Evolutionary conservation across 2,113 vertebrate species (phyloP).

Genomic region (Carassius auratus): DNA sequence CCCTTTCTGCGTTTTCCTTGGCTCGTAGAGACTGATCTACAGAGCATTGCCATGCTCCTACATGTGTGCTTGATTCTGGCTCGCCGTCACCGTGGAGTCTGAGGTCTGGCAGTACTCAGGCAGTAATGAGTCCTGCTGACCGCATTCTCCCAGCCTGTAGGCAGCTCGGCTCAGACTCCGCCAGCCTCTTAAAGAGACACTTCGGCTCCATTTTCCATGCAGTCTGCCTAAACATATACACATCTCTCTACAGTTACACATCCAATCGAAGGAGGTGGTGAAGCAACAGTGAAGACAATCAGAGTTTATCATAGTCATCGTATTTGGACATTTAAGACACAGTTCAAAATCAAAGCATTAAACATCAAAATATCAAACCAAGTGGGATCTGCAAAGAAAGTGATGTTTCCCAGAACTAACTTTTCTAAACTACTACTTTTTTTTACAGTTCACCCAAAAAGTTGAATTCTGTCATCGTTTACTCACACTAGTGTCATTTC

Average conservation of each 20-base stretch:
- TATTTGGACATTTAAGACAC: background rate
- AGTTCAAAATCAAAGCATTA: background rate
- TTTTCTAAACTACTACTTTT: no score
- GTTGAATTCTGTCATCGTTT: no score
- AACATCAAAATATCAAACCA: background rate
- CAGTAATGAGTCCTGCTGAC: constrained; percentile 61
- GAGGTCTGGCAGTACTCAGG: constrained; percentile 66
- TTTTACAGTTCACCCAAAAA: no score
- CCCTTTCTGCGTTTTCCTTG: constrained; percentile 30
- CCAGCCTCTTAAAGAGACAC: constrained; percentile 55
- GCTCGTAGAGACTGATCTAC: constrained; percentile 29
- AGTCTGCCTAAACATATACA: background rate
- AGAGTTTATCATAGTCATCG: background rate
- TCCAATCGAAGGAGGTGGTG: background rate
- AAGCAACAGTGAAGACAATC: background rate
- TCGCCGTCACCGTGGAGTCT: constrained; percentile 66
- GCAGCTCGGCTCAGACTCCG: constrained; percentile 32
- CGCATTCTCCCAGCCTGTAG: constrained; percentile 57
- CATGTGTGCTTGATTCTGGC: constrained; percentile 65
- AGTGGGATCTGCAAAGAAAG: background rate
- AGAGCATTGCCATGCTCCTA: constrained; percentile 51
- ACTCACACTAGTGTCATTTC: no score
- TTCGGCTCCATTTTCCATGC: constrained; percentile 18
- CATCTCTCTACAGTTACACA: background rate
- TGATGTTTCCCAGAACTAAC: background rate